These are phyloP conservation scores for Etia nguti DNA, from an alignment of 2,113 vertebrate species.

Conservation along the genomic window DNA sequence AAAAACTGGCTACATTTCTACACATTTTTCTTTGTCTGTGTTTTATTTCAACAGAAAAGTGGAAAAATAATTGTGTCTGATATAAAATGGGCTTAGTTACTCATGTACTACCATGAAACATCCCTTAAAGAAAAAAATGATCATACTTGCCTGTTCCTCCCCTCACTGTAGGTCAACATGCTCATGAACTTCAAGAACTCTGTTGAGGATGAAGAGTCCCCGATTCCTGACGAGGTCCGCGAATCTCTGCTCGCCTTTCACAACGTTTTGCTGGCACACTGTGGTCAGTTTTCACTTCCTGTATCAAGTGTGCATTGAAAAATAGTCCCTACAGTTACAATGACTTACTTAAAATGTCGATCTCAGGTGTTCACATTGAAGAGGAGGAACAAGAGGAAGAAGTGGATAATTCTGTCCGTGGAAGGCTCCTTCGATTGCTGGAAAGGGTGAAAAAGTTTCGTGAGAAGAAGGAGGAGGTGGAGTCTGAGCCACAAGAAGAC, in stretches of 20 bases:
- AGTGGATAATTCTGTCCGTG: conserved; percentile 79
- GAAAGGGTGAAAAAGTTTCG: conserved; percentile 79
- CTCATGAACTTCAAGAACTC: conserved; percentile 85
- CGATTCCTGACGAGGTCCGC: conserved; percentile 79
- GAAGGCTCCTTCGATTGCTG: conserved; percentile 78
- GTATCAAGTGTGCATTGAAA: not conserved
- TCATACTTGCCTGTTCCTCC: not conserved
- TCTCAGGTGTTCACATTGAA: conserved; percentile 83
- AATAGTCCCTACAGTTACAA: not conserved
- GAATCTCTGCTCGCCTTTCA: conserved; percentile 80
- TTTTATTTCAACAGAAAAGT: not conserved
- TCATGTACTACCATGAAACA: not conserved
- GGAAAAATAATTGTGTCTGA: not conserved
- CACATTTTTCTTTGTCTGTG: not conserved
- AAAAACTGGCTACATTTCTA: not conserved
- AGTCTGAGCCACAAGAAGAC: conserved; percentile 74
- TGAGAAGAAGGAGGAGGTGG: conserved; percentile 73
- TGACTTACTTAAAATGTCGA: not conserved
- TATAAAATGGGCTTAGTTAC: not conserved
- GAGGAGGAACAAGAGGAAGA: conserved; percentile 80
- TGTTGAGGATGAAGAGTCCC: conserved; percentile 76
- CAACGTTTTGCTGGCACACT: conserved; percentile 81
- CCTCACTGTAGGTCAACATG: conserved; percentile 84
- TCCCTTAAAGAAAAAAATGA: not conserved
- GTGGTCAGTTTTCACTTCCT: conserved; percentile 73